Conservation (phyloP, 2,113 vertebrate genomes). For the Ophiodon elongatus region DNA sequence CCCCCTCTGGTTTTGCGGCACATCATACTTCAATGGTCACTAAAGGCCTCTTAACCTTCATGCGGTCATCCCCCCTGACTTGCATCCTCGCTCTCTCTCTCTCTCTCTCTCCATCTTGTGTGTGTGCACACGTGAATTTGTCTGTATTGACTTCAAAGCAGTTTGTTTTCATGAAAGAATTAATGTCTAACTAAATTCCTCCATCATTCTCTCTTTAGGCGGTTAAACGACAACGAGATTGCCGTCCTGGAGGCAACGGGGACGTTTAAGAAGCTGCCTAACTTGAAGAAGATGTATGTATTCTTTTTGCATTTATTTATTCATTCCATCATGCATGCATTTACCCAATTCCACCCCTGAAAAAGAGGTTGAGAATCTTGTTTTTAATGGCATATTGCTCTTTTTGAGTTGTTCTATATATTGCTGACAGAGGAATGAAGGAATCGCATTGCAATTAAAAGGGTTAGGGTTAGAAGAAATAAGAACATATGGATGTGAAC, state of each 20-base stretch:
- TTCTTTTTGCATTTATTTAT: conserved; percentile 2
- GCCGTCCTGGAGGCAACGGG: conserved; percentile 89
- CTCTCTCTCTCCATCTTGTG: conserved; percentile 15
- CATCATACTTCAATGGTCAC: conserved; percentile 45
- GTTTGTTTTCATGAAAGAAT: conserved; percentile 45
- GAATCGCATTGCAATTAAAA: background rate
- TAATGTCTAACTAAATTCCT: conserved; percentile 21
- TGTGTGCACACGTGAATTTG: background rate
- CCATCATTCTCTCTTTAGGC: conserved; percentile 79
- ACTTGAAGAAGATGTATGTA: conserved; percentile 94
- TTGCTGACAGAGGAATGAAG: background rate
- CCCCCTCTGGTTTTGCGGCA: conserved; percentile 26
- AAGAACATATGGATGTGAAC: conserved; percentile 11
- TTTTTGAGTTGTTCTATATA: background rate
- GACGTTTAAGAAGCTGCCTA: conserved; percentile 94
- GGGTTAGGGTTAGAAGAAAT: background rate
- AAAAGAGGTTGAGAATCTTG: background rate
- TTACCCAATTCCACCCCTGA: background rate
- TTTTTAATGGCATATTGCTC: background rate
- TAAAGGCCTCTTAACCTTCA: conserved; percentile 58
- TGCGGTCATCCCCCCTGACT: conserved; percentile 3
- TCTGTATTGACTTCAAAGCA: conserved; percentile 29
- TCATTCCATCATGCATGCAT: background rate
- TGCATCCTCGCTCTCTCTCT: conserved; percentile 25
- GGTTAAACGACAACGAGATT: conserved; percentile 97